Base-by-base conservation (phyloP, 2,888 invertebrate genomes). In the Limnephilus rhombicus region DNA sequence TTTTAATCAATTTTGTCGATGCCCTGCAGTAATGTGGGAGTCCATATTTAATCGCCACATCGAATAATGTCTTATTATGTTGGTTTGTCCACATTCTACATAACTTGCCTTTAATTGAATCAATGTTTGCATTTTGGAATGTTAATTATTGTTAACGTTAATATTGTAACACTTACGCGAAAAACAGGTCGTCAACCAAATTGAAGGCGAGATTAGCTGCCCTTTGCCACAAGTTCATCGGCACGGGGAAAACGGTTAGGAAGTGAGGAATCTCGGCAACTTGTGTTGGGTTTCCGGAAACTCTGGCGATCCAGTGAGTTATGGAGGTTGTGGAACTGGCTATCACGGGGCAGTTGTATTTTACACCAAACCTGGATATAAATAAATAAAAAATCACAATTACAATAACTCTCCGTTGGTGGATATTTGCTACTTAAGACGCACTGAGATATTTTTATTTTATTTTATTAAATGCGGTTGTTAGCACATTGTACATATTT, bases 161-260 rank as follows among this genome's bases (percentile, higher is more conserved):
- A n/a, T n/a, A n/a, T n/a, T 24, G 7, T 2, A 15, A 80, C 80
- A 90, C 90, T 85, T 68, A 24, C 85, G 80, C 34, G 80, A 37
- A 49, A 90, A 41, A 24, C 0, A 68, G 7, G 24, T 68, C 68
- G 24, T 68, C 68, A 68, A 68, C 7, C 41, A 90, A 89, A 53
- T 93, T 24, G 83, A 68, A 49, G 4, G 83, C 31, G 24, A 68
- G 24, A 68, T 68, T 68, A 68, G 68, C 68, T 68, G 68, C 85
- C 49, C 93, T 91, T 80, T 93, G 91, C 89, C 80, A 83, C 34
- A 93, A 15, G 68, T 29, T 90, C 93, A 93, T 93, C 0, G 68
- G 24, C 37, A 2, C 7, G 0, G 92, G 15, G 29, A 81, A 85
- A 7, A 81, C 41, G 29, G 90, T 31, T 34, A 93, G 86, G n/a